Base-by-base conservation (phyloP, 2,113 vertebrate genomes). In the Ranitomeya variabilis region DNA sequence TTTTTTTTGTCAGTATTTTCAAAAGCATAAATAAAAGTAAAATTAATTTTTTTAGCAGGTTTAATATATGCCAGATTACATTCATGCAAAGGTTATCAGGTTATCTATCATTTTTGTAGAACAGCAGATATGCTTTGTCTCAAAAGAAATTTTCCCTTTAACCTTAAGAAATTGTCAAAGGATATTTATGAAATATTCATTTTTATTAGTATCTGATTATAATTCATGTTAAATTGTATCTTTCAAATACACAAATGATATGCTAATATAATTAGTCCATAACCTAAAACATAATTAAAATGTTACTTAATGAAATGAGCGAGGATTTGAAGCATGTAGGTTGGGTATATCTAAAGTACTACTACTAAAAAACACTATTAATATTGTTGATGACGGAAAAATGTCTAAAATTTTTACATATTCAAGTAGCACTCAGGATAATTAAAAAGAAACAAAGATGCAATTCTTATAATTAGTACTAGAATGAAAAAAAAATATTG, bases 141-240 rank as follows among this genome's bases (percentile, higher is more conserved):
- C 57, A 52, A 59, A 83, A 83, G 67, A 57, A 88, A 16, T 88
- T 88, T 88, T 82, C 23, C 73, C 71, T 85, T 78, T 89, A 89
- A 89, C 87, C 87, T 89, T 89, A 89, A 85, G 73, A 85, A 79
- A 84, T 69, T 69, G 81, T 85, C 73, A 51, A 84, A 74, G 51
- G 71, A 82, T 83, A 55, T 77, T 85, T 79, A 23, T 71, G 52
- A 85, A 89, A 89, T 78, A 74, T 89, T 89, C 73, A 67, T 85
- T 60, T 88, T 84, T 83, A 83, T 66, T 88, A 60, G 74, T 84
- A 54, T 89, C 62, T 85, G 31, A 62, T 85, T 69, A 84, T 78
- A 79, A 59, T 78, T 89, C 71, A 57, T 23, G 26, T 23, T 59
- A 14, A 85, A 85, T 79, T 62, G 31, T 59, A 85, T 23, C 51